phyloP scores from a whole-genome alignment of 2,888 invertebrate genomes.

The Eilema griseolum region DNA sequence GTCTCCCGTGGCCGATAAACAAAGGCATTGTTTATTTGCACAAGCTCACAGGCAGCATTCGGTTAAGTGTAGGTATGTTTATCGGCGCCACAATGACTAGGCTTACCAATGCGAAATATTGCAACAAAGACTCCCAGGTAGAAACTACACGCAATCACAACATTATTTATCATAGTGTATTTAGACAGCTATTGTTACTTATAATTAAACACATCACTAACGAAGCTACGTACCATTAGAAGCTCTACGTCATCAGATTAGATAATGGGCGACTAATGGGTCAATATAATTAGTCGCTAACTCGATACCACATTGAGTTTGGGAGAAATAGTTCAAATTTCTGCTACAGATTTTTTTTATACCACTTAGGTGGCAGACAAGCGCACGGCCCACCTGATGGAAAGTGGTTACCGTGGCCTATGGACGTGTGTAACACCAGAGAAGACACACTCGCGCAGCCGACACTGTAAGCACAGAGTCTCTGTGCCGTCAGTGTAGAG shows the following conservation, averaged over 20 bases:
- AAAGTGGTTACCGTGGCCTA: too few species aligned
- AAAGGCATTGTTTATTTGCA: constrained; percentile 71
- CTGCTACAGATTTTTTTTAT: too few species aligned
- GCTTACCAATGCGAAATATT: constrained; percentile 45
- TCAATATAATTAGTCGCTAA: constrained; percentile 3
- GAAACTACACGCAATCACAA: constrained; percentile 38
- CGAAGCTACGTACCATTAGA: background rate
- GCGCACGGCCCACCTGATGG: too few species aligned
- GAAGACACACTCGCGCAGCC: too few species aligned
- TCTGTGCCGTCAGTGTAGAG: too few species aligned
- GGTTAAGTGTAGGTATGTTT: constrained; percentile 33
- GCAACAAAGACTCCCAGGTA: constrained; percentile 43
- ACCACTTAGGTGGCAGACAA: too few species aligned
- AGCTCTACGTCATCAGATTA: background rate
- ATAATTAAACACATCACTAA: constrained; percentile 3
- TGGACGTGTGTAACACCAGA: too few species aligned
- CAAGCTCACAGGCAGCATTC: constrained; percentile 38
- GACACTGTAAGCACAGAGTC: too few species aligned
- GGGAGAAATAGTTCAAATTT: background rate
- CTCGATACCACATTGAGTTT: background rate
- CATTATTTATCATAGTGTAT: background rate
- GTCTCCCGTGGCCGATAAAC: constrained; percentile 59
- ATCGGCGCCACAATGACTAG: constrained; percentile 42
- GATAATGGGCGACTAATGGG: background rate
- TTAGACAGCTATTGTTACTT: constrained; percentile 8